Base-by-base conservation (phyloP, 53 echinoderm and acorn worm species). In the Patiria pectinifera region DNA sequence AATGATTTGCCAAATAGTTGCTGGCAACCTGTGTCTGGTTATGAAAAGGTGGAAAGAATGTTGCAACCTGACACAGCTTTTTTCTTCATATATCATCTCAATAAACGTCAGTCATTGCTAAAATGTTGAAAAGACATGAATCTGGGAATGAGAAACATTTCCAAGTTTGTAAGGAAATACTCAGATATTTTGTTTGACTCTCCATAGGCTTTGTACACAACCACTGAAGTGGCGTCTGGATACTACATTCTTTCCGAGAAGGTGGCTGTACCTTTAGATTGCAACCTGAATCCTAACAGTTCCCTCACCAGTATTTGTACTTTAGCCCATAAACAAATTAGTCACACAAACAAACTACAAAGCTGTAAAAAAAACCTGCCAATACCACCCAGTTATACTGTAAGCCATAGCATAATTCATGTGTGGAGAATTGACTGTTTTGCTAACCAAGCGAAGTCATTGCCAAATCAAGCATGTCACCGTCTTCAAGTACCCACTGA, bases 401-500 rank as follows among this genome's bases (percentile, higher is more conserved):
- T 62, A 62, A 62, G 84, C 62, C 63, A 66, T 14, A 26, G 66
- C 62, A 63, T 84, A 84, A 84, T 84, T 84, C 66, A 35, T 63
- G 84, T 43, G 44, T 26, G 59, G 89, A 46, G 35, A 48, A 89
- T 78, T 80, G 2, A 80, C 66, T 89, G 80, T 62, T 14, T 69
- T 45, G 69, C 81, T 89, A 89, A 46, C 89, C 80, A 89, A 80
- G 89, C 80, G 76, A 45, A 89, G 63, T 4, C 60, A 89, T 89
- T 89, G 89, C 63, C 23, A 11, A 89, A 89, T 79, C 89, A 69
- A 61, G 79, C 89, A n/a, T 80, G 78, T 13, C 46, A 18, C 9
- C 7, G 45, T 44, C 18, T 84, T 15, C 24, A 86, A 74, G 72
- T 44, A 88, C 46, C 69, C 48, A 49, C 48, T 89, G 80, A 80